phyloP scores from a whole-genome alignment of 2,888 invertebrate genomes.

The Drosophila histrio region DNA sequence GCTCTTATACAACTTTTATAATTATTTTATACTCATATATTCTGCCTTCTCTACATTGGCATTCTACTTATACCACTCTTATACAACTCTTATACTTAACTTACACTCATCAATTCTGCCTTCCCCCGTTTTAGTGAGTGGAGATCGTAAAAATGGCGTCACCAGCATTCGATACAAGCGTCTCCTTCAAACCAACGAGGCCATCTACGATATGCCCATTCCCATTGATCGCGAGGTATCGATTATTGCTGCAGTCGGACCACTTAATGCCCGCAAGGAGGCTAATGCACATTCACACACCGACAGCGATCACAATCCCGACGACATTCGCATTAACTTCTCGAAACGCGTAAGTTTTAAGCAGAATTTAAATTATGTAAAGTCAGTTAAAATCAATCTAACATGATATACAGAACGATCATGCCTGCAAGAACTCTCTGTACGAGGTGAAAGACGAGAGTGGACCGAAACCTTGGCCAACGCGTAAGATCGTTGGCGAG shows the following conservation, averaged over 20 bases:
- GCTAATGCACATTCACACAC: slow-evolving; percentile 91
- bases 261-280: slow-evolving; percentile 90
- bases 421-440: slow-evolving; percentile 89
- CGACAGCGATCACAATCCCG: slow-evolving; percentile 83
- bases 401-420: slow-evolving; percentile 86
- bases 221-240: slow-evolving; percentile 89
- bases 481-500: slow-evolving; percentile 87
- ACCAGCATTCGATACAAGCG: slow-evolving; percentile 92
- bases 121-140: slow-evolving; percentile 86
- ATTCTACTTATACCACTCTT: not conserved
- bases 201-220: slow-evolving; percentile 89
- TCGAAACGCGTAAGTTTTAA: slow-evolving; percentile 85
- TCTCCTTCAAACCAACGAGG: slow-evolving; percentile 90
- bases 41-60: not conserved
- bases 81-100: not conserved
- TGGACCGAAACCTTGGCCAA: slow-evolving; percentile 89
- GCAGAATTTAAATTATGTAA: not conserved
- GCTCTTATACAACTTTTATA: not conserved
- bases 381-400: no score
- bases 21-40: not conserved
- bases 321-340: slow-evolving; percentile 92
- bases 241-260: slow-evolving; percentile 95
- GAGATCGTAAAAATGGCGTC: slow-evolving; percentile 91
- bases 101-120: no score
- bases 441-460: slow-evolving; percentile 87